Conservation (phyloP, 1,140 invertebrate species). For the Lithobius niger region DNA sequence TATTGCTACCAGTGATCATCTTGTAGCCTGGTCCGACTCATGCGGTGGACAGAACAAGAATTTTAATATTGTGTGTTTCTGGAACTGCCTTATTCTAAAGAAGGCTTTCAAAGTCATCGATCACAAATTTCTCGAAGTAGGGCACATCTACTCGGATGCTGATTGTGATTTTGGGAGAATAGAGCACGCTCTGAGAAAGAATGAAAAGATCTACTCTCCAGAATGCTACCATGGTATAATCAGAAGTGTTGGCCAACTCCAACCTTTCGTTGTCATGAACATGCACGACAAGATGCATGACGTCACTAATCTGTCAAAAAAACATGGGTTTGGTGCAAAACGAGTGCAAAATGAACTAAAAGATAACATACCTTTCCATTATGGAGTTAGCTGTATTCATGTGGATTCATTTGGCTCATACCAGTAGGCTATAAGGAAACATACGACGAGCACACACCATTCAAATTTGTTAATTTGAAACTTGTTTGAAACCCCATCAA, state of each 20-base stretch:
- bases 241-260: neutral
- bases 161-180: conserved; percentile 14
- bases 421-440: neutral
- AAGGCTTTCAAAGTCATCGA: conserved; percentile 15
- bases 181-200: conserved; percentile 1
- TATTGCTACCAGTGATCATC: neutral
- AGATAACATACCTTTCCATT: neutral
- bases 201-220: neutral
- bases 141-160: conserved; percentile 19
- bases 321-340: neutral
- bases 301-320: neutral
- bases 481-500: neutral
- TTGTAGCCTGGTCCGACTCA: conserved; percentile 8
- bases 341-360: neutral
- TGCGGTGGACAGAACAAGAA: conserved; percentile 12
- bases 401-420: conserved; percentile 1
- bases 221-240: neutral
- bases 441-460: neutral
- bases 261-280: neutral
- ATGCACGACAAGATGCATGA: neutral
- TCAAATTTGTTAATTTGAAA: neutral
- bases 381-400: neutral
- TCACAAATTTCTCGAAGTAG: conserved; percentile 20
- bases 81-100: conserved; percentile 9
- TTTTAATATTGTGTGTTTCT: conserved; percentile 11